Conservation (phyloP, 2,797 vertebrate genomes). For the Artibeus jamaicensis region DNA sequence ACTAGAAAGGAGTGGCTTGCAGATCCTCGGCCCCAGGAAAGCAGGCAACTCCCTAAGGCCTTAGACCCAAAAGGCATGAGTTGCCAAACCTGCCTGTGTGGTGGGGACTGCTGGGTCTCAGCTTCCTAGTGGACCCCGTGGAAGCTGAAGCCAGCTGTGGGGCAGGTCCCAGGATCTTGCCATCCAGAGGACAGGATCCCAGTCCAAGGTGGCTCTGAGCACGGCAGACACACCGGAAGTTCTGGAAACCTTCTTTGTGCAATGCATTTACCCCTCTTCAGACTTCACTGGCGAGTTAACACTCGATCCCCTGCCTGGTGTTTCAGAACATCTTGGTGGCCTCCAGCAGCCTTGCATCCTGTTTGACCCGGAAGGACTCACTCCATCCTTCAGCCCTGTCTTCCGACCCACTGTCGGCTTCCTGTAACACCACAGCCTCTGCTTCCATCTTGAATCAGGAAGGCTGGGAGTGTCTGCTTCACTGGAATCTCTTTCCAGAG, state of each 20-base stretch:
- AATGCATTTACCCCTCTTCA: slow-evolving; percentile 80
- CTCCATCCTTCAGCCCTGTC: background rate
- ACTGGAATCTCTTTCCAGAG: background rate
- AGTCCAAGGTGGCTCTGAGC: slow-evolving; percentile 80
- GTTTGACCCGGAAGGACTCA: too few relatives aligned
- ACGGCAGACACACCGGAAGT: slow-evolving; percentile 75
- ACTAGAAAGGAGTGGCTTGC: background rate
- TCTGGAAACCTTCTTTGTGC: slow-evolving; percentile 72
- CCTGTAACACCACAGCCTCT: too few relatives aligned
- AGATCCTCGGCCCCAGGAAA: background rate
- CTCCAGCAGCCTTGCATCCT: background rate
- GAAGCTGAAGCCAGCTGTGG: background rate
- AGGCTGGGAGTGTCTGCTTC: background rate
- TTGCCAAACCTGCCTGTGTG: background rate
- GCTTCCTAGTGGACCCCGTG: background rate
- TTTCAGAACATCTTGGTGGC: background rate
- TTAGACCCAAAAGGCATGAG: background rate
- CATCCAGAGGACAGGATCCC: slow-evolving; percentile 77
- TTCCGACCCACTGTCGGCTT: background rate
- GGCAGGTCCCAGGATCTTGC: slow-evolving; percentile 69
- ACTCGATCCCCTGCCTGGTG: background rate
- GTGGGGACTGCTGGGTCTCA: background rate
- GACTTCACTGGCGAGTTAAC: slow-evolving; percentile 82
- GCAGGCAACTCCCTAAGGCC: background rate
- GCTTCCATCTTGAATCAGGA: too few relatives aligned